Conservation (phyloP, 2,888 invertebrate species). For the Conus canariensis region DNA sequence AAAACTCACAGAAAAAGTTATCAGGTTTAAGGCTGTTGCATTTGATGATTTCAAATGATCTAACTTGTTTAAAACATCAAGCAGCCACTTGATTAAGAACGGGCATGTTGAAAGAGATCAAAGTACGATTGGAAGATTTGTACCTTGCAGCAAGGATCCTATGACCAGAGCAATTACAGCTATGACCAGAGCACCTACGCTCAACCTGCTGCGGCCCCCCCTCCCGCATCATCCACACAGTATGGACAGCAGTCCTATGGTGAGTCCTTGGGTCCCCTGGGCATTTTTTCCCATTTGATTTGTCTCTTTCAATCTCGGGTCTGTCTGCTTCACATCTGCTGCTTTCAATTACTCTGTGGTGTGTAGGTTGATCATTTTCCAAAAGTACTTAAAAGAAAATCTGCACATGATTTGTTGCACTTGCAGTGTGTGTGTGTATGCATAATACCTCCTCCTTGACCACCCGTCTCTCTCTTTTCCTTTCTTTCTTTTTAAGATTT, state of each 20-base stretch:
- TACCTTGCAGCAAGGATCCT: conserved; percentile 13
- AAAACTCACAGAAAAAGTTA: no score
- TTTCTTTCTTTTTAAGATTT: no score
- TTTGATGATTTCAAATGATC: no score
- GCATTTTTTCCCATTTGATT: not conserved
- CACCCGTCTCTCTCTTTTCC: no score
- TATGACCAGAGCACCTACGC: conserved; percentile 61
- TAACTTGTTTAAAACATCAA: no score
- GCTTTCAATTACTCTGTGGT: not conserved
- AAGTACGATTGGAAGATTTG: no score
- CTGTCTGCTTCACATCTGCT: not conserved
- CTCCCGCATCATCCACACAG: conserved; percentile 36
- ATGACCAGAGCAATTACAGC: conserved; percentile 49
- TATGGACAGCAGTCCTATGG: conserved; percentile 42
- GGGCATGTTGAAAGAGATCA: no score
- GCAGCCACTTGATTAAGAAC: no score
- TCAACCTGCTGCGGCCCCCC: conserved; percentile 44
- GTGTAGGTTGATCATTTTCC: not conserved
- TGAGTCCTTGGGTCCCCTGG: not conserved
- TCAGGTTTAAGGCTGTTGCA: no score
- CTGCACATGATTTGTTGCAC: not conserved
- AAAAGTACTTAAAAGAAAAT: no score
- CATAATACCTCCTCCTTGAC: no score
- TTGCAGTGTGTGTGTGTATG: not conserved
- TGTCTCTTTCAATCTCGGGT: not conserved